Evolutionary conservation across 2,888 invertebrate genomes (phyloP).

Genomic region (Zelleria hepariella): DNA sequence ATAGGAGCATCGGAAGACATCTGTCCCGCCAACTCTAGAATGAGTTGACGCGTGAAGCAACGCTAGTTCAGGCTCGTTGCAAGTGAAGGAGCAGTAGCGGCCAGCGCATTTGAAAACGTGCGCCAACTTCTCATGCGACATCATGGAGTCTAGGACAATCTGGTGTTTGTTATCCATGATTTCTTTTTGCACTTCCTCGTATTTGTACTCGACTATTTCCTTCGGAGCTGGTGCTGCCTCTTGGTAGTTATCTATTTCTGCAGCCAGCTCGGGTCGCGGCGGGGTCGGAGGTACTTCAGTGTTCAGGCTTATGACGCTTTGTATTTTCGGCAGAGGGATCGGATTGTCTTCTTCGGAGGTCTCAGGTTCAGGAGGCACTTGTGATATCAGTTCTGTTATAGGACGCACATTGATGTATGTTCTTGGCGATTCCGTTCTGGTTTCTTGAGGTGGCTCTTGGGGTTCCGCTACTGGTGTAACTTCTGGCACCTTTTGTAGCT

Average conservation of each 20-base stretch:
- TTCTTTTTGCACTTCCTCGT: constrained; percentile 46
- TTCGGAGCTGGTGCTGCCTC: neutral
- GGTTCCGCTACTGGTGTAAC: constrained; percentile 5
- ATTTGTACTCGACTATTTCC: constrained; percentile 25
- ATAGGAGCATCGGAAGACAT: constrained; percentile 72
- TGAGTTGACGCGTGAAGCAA: constrained; percentile 51
- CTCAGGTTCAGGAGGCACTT: constrained; percentile 11
- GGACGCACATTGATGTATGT: constrained; percentile 51
- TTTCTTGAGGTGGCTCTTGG: neutral
- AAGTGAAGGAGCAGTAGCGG: constrained; percentile 50
- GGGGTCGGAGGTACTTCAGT: constrained; percentile 1
- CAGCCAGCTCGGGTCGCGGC: neutral
- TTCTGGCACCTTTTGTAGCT: constrained; percentile 20
- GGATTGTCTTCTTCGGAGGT: constrained; percentile 13
- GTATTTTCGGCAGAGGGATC: constrained; percentile 49
- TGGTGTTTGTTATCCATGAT: constrained; percentile 48
- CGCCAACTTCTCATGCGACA: constrained; percentile 53
- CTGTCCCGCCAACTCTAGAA: constrained; percentile 38
- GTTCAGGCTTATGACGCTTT: constrained; percentile 69
- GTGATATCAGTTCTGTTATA: constrained; percentile 44
- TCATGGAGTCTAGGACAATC: constrained; percentile 59
- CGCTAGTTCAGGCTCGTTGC: constrained; percentile 45
- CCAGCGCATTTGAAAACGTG: constrained; percentile 60
- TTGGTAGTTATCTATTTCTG: neutral
- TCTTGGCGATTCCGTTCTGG: constrained; percentile 16